Percentiles rank a stretch among this genome's conserved stretches.
These are phyloP conservation scores for Axinella damicornis DNA, from an alignment of 37 sponge, comb jelly and placozoan species.

Conservation along the genomic window DNA sequence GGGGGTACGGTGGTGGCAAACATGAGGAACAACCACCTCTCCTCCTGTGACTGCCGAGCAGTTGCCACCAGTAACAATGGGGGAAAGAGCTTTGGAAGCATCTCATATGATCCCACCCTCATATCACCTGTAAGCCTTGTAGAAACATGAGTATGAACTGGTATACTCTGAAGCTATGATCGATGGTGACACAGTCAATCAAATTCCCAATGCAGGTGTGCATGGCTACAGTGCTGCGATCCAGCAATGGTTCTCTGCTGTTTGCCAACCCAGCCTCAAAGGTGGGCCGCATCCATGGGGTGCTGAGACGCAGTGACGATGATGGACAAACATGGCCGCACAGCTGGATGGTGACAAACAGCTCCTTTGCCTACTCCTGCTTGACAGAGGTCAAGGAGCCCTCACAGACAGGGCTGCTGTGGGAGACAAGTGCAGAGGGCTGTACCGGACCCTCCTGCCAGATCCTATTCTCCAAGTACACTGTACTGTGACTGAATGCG, in stretches of 20 bases:
- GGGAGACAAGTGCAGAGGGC: constrained; percentile 1
- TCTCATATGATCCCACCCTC: constrained; percentile 39
- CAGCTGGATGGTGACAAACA: constrained; percentile 8
- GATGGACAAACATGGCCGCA: not conserved
- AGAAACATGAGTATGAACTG: not conserved
- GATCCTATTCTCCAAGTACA: not conserved
- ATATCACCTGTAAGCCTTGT: constrained; percentile 34
- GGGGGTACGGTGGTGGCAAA: constrained; percentile 28
- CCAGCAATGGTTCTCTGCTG: constrained; percentile 1
- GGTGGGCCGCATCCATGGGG: constrained; percentile 19
- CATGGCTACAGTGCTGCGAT: constrained; percentile 10
- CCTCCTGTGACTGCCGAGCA: constrained; percentile 42
- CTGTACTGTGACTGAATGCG: not conserved
- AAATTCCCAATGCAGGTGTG: constrained; percentile 11
- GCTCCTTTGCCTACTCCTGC: constrained; percentile 19
- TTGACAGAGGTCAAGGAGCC: not conserved
- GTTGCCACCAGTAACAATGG: constrained; percentile 15
- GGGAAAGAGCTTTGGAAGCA: constrained; percentile 35
- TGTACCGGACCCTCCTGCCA: constrained; percentile 25
- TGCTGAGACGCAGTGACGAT: constrained; percentile 28
- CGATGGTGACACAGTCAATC: not conserved
- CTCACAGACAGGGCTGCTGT: constrained; percentile 9
- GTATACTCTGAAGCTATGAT: not conserved
- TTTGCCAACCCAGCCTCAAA: constrained; percentile 56
- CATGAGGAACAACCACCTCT: constrained; percentile 46